These are phyloP conservation scores for Perognathus longimembris DNA, from an alignment of 2,113 vertebrate species.

Conservation along the genomic window DNA sequence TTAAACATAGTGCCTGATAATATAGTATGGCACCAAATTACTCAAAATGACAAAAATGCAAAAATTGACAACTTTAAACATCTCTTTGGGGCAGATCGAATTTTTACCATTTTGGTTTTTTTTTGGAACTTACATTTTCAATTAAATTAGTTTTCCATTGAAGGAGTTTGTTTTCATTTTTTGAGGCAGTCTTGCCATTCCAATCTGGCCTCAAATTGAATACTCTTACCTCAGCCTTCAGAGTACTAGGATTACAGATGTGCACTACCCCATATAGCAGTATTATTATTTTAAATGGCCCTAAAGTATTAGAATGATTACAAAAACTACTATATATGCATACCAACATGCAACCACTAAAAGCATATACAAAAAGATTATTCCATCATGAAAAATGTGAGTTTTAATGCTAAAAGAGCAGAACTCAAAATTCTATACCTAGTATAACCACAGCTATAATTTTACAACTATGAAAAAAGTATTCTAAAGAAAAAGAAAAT, in stretches of 20 bases:
- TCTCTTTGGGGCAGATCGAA: neutral
- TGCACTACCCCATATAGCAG: neutral
- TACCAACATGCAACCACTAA: neutral
- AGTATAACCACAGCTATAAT: neutral
- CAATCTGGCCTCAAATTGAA: neutral
- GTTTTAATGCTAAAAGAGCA: neutral
- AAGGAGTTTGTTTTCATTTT: neutral
- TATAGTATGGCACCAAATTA: neutral
- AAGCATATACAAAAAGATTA: neutral
- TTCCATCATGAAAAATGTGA: no score
- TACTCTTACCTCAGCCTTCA: neutral
- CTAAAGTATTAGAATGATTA: neutral
- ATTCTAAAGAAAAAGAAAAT: neutral
- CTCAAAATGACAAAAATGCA: neutral
- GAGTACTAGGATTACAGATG: neutral
- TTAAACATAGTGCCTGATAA: neutral
- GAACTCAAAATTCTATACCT: conserved; percentile 19
- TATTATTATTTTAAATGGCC: neutral
- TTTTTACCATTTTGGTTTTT: neutral
- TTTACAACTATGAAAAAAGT: neutral
- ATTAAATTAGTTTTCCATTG: neutral
- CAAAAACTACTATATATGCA: neutral
- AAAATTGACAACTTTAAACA: neutral
- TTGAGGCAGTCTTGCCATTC: no score
- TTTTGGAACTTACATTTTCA: conserved; percentile 40